Conservation (phyloP, 2,888 invertebrate species). For the Metopia argyrocephala region DNA sequence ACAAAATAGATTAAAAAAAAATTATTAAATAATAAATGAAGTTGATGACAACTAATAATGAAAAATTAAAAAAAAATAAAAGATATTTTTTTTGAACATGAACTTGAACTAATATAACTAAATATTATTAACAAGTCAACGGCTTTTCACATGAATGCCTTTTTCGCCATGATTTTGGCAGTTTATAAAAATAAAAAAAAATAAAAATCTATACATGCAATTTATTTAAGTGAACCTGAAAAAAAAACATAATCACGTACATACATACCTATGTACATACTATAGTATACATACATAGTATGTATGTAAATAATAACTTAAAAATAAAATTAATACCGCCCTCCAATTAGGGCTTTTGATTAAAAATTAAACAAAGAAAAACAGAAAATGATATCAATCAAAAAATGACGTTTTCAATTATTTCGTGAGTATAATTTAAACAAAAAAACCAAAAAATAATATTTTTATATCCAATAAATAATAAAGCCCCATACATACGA, state of each 20-base stretch:
- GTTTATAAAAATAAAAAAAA: constrained; percentile 15
- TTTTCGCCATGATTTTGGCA: constrained; percentile 46
- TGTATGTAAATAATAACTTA: background rate
- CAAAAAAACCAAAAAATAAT: constrained; percentile 3
- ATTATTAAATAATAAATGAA: background rate
- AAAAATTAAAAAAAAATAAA: constrained; percentile 13
- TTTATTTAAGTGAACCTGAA: constrained; percentile 12
- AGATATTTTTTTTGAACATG: constrained; percentile 48
- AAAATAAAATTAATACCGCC: constrained; percentile 24
- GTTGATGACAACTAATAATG: constrained; percentile 1
- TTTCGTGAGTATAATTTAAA: constrained; percentile 24
- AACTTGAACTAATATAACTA: constrained; percentile 64
- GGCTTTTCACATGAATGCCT: constrained; percentile 64
- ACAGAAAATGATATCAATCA: constrained; percentile 44
- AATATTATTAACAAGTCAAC: constrained; percentile 65
- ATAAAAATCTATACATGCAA: constrained; percentile 42
- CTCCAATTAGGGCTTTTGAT: constrained; percentile 42
- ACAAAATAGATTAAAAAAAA: background rate
- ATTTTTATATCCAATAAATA: background rate
- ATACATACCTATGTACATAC: too few species aligned
- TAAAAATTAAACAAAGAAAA: constrained; percentile 2
- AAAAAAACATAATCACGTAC: too few species aligned
- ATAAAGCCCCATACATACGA: background rate
- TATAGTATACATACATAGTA: constrained; percentile 23
- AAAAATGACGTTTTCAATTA: constrained; percentile 59